Conservation (phyloP, 2,888 invertebrate genomes). For the Drosophila nigritarsus region DNA sequence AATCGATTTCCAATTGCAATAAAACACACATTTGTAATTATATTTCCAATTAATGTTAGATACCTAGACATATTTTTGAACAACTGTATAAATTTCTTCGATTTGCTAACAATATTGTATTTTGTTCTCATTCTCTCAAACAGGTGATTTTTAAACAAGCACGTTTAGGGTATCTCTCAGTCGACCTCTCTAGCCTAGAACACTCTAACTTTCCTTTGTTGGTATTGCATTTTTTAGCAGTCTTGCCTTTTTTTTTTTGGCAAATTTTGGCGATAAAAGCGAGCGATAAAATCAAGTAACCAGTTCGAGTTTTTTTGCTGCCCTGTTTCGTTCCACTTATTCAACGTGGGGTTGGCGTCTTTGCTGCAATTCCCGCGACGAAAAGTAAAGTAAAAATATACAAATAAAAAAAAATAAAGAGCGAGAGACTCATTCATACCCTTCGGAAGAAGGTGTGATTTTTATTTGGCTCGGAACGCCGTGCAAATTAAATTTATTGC, state of each 20-base stretch:
- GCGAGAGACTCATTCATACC: constrained; percentile 48
- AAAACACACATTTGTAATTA: no score
- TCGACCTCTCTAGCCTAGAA: background rate
- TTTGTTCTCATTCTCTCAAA: no score
- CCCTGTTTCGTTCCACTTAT: constrained; percentile 46
- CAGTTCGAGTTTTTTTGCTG: constrained; percentile 38
- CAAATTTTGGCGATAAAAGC: constrained; percentile 69
- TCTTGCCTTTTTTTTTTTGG: constrained; percentile 57
- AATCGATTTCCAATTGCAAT: no score
- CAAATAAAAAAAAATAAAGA: background rate
- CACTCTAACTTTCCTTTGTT: background rate
- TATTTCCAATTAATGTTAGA: no score
- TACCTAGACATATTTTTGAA: no score
- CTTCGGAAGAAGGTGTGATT: constrained; percentile 56
- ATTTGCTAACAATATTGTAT: no score
- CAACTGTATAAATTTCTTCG: no score
- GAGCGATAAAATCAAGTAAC: constrained; percentile 62
- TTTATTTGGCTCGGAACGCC: constrained; percentile 51
- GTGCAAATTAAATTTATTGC: constrained; percentile 82
- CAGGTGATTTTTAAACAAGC: no score
- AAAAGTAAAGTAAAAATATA: background rate
- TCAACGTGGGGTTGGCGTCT: constrained; percentile 15
- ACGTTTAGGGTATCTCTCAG: background rate
- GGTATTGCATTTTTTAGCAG: constrained; percentile 3
- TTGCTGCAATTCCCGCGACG: background rate